phyloP scores from a whole-genome alignment of 2,113 vertebrate genomes.

The Poecilia latipinna region DNA sequence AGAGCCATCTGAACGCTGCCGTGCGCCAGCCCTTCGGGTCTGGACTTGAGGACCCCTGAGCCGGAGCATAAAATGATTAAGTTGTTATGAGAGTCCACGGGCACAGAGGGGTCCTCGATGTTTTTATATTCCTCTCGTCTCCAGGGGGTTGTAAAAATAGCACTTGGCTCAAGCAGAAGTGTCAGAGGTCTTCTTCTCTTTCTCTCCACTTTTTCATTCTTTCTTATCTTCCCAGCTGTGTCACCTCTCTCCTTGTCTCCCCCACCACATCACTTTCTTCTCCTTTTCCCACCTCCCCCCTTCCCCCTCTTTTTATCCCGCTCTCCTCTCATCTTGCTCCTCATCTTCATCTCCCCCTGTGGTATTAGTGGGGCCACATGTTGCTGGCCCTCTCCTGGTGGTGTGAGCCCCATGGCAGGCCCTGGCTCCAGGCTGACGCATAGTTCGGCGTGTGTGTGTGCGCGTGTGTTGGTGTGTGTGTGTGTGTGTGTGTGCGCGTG shows the following conservation, averaged over 20 bases:
- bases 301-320: constrained; percentile 52
- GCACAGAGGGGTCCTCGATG: constrained; percentile 38
- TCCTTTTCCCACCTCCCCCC: not conserved
- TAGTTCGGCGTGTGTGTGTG: constrained; percentile 52
- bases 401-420: constrained; percentile 85
- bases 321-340: constrained; percentile 14
- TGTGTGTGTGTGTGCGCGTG: constrained; percentile 6
- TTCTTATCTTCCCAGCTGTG: constrained; percentile 31
- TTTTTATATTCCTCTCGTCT: constrained; percentile 57
- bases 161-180: constrained; percentile 74
- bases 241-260: constrained; percentile 31
- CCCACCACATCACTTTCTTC: constrained; percentile 23
- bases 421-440: constrained; percentile 96
- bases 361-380: constrained; percentile 91
- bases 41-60: not conserved
- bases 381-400: constrained; percentile 89
- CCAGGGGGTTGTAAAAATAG: constrained; percentile 80
- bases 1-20: too few species aligned
- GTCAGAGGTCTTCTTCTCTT: constrained; percentile 73
- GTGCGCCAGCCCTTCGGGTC: too few species aligned
- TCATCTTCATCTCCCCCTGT: constrained; percentile 85
- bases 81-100: constrained; percentile 51
- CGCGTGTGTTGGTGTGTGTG: not conserved
- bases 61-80: constrained; percentile 35
- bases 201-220: constrained; percentile 7